Evolutionary conservation across 2,888 invertebrate species (phyloP).

Genomic region (Leistus spinibarbis): DNA sequence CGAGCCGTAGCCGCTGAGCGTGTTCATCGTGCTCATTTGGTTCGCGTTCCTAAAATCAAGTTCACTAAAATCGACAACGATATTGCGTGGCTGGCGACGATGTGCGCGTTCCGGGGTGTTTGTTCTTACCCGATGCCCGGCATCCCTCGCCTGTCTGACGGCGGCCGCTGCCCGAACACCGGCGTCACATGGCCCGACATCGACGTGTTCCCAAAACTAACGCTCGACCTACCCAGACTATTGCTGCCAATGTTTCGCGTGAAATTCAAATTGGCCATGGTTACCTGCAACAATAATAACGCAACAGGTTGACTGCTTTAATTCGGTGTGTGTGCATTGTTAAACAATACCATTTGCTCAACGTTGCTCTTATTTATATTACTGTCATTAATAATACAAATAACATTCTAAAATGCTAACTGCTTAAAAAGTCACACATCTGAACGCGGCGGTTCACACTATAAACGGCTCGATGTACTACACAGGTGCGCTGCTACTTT

Average conservation of each 20-base stretch:
- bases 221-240: conserved; percentile 69
- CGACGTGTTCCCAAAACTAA: conserved; percentile 69
- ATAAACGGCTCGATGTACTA: conserved; percentile 27
- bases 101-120: conserved; percentile 42
- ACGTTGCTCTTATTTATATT: conserved; percentile 30
- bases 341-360: conserved; percentile 30
- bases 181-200: conserved; percentile 79
- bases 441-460: conserved; percentile 26
- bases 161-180: conserved; percentile 81
- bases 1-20: conserved; percentile 64
- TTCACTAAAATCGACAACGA: not conserved
- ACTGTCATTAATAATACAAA: conserved; percentile 39
- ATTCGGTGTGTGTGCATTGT: not conserved
- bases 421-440: conserved; percentile 33
- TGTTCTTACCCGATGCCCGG: conserved; percentile 58
- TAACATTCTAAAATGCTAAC: conserved; percentile 40
- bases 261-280: conserved; percentile 94
- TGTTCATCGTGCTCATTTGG: conserved; percentile 60
- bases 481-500: conserved; percentile 25
- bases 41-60: conserved; percentile 37
- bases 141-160: conserved; percentile 75
- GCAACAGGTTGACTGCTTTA: conserved; percentile 26
- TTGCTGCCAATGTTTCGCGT: conserved; percentile 87
- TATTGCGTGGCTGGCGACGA: conserved; percentile 41
- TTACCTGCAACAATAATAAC: conserved; percentile 57